Base-by-base conservation (phyloP, 2,888 invertebrate species). In the Emmelina monodactyla region DNA sequence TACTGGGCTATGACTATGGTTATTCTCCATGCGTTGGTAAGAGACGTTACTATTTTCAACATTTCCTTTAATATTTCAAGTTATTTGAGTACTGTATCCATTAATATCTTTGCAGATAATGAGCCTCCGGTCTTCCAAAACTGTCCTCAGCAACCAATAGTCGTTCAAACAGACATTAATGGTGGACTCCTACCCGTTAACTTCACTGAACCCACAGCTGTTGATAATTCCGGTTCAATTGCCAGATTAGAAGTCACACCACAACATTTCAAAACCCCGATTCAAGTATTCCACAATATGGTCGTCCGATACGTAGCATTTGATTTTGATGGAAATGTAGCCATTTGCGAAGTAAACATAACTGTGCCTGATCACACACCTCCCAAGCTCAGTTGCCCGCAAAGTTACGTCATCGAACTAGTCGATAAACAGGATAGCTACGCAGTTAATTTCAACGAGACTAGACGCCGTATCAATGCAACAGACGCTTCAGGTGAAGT, bases 51-150 rank as follows among this genome's bases (percentile, higher is more conserved):
- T 30, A 22, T 28, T 28, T 22, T 6, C 30, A 29, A 30, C 33
- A 12, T 19, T 16, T 28, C 31, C 14, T 11, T 31, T 4, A 33
- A 14, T 31, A 14, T 28, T 31, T 31, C 6, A 19, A 6, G 5
- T 19, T 9, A 19, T 19, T 6, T 6, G 9, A 19, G 9, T 6
- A 19, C 19, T 12, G 16, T 13, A 31, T 15, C 3, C 22, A 14
- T 14, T 10, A 28, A 33, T n/a, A 12, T 19, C 11, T 33, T 75
- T 79, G 31, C 61, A 86, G 93, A 97, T 65, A 94, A 95, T 53
- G 97, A 97, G 56, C 96, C 97, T 2, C 97, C 97, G 15, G 90
- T 93, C 6, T 97, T 97, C 86, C 92, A 93, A 69, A 96, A 97
- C 58, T 97, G 97, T 51, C 97, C 97, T 3, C 92, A 92, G 53